Conservation (phyloP, 2,113 vertebrate species). For the Elephas maximus region DNA sequence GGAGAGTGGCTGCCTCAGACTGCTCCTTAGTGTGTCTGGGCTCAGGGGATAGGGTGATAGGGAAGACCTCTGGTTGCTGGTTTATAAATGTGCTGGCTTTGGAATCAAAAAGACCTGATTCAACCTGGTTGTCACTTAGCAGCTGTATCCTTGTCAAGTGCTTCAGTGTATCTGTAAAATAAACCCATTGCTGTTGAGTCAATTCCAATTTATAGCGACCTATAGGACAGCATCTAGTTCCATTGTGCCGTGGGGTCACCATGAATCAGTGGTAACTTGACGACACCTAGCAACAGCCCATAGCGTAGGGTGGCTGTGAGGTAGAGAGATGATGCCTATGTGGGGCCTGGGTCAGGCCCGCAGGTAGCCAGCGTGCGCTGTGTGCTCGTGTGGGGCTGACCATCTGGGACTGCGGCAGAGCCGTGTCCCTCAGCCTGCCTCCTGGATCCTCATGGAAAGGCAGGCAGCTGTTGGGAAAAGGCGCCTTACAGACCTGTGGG, state of each 20-base stretch:
- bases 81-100: background rate
- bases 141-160: background rate
- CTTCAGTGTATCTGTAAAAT: background rate
- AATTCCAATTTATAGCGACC: too few species aligned
- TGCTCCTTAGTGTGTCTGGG: background rate
- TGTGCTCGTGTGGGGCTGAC: background rate
- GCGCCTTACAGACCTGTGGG: background rate
- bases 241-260: background rate
- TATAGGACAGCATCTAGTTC: background rate
- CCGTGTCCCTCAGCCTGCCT: background rate
- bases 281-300: background rate
- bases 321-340: background rate
- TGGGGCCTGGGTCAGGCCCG: background rate
- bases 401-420: background rate
- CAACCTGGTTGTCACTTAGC: background rate
- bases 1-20: background rate
- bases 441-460: background rate
- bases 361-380: background rate
- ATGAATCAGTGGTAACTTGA: background rate
- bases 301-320: background rate
- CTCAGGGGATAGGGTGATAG: background rate
- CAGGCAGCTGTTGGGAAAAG: background rate
- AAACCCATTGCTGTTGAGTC: too few species aligned
- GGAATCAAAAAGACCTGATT: conserved; percentile 16
- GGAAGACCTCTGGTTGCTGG: background rate